Evolutionary conservation across 2,888 invertebrate species (phyloP).

Genomic region (Polydrusus pterygomalis): DNA sequence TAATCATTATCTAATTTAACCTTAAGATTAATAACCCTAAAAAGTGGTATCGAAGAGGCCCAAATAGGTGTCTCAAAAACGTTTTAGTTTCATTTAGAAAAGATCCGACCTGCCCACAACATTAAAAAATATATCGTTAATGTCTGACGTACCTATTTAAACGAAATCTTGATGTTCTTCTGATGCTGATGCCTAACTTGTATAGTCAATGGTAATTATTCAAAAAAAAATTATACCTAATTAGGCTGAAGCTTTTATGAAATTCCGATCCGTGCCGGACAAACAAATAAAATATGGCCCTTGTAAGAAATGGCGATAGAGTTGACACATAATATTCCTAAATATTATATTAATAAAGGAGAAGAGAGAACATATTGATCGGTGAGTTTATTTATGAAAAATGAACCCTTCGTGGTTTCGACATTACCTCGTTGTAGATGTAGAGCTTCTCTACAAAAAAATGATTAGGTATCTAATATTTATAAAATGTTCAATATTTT

Average conservation of each 20-base stretch:
- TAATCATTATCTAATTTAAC: constrained; percentile 13
- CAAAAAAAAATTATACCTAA: not conserved
- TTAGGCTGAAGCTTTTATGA: no score
- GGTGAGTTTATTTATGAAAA: no score
- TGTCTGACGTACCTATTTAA: not conserved
- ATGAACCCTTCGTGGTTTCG: no score
- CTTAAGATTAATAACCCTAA: constrained; percentile 29
- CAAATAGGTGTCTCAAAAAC: constrained; percentile 32
- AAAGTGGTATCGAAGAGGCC: constrained; percentile 6
- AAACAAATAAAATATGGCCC: not conserved
- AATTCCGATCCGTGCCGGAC: not conserved
- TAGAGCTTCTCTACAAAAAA: no score
- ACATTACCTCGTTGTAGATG: no score
- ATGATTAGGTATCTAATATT: not conserved
- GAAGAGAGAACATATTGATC: no score
- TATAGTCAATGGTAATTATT: no score
- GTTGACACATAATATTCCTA: no score
- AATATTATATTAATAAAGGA: no score
- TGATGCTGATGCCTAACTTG: not conserved
- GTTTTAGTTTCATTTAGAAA: constrained; percentile 34
- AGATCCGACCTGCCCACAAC: constrained; percentile 26
- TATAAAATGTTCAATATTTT: not conserved
- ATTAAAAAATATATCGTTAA: constrained; percentile 28
- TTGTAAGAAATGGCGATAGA: not conserved
- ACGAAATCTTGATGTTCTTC: not conserved